Percentiles rank a stretch among this genome's conserved stretches.
Conservation (phyloP, 1,140 invertebrate genomes). For the Rhagoletis pomonella region DNA sequence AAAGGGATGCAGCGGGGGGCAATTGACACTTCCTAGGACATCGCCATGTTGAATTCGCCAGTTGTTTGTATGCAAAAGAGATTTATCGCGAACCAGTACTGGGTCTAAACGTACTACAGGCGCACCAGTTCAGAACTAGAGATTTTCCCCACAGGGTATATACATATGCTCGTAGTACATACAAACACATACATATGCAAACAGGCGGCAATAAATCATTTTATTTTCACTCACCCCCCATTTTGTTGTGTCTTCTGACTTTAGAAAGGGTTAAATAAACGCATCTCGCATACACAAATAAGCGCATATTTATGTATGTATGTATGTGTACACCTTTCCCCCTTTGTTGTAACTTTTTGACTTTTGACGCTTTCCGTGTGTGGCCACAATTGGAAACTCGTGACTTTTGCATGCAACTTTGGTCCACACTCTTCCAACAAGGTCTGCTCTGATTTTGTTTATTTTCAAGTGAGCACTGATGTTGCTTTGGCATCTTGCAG, state of each 20-base stretch:
- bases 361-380: slow-evolving; percentile 53
- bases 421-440: not conserved
- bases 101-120: no score
- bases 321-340: not conserved
- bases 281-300: not conserved
- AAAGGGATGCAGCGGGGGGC: no score
- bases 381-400: slow-evolving; percentile 3
- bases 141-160: no score
- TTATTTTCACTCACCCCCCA: not conserved
- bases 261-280: slow-evolving; percentile 33
- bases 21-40: no score
- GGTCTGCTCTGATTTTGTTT: slow-evolving; percentile 4
- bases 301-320: not conserved
- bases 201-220: not conserved
- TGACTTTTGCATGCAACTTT: not conserved
- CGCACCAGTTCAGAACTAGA: no score
- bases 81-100: no score
- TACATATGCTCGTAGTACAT: no score
- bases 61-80: no score
- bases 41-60: no score
- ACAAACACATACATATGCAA: not conserved
- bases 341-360: slow-evolving; percentile 53
- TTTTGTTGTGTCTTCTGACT: not conserved
- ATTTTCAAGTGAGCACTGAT: not conserved
- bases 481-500: not conserved